Evolutionary conservation across 2,113 vertebrate species (phyloP).

Genomic region (Lutjanus erythropterus): DNA sequence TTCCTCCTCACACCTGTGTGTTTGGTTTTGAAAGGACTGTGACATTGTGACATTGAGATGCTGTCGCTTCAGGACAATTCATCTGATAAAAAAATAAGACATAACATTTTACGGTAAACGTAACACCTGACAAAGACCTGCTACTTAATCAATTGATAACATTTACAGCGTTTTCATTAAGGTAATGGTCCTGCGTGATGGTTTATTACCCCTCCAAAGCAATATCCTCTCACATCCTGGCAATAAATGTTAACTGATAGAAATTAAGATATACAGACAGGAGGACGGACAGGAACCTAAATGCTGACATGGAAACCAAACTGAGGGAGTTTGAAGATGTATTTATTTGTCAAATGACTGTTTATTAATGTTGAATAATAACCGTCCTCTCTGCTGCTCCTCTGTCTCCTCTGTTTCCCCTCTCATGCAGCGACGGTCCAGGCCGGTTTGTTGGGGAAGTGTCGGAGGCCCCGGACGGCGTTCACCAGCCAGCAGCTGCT

Average conservation of each 20-base stretch:
- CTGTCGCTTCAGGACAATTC: conserved; percentile 38
- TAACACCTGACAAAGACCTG: conserved; percentile 50
- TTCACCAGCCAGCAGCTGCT: conserved; percentile 90
- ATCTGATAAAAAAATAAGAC: conserved; percentile 33
- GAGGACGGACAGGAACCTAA: not conserved
- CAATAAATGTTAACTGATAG: conserved; percentile 65
- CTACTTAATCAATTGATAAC: conserved; percentile 73
- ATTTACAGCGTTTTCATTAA: conserved; percentile 82
- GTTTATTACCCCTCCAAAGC: conserved; percentile 76
- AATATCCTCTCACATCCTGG: conserved; percentile 74
- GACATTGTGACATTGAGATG: conserved; percentile 52
- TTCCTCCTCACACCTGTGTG: not conserved
- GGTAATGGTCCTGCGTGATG: conserved; percentile 77
- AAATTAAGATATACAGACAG: conserved; percentile 18
- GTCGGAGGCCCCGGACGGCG: conserved; percentile 87
- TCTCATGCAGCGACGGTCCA: conserved; percentile 74
- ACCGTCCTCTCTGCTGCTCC: not conserved
- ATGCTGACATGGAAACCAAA: too few species aligned
- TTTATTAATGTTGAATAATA: too few species aligned
- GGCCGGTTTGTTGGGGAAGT: conserved; percentile 85
- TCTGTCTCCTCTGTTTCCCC: not conserved
- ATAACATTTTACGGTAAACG: conserved; percentile 42
- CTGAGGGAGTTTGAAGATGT: not conserved
- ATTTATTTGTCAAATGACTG: not conserved
- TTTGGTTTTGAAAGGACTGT: not conserved